Conservation (phyloP, 2,797 vertebrate genomes). For the Epinephelus malabaricus region DNA sequence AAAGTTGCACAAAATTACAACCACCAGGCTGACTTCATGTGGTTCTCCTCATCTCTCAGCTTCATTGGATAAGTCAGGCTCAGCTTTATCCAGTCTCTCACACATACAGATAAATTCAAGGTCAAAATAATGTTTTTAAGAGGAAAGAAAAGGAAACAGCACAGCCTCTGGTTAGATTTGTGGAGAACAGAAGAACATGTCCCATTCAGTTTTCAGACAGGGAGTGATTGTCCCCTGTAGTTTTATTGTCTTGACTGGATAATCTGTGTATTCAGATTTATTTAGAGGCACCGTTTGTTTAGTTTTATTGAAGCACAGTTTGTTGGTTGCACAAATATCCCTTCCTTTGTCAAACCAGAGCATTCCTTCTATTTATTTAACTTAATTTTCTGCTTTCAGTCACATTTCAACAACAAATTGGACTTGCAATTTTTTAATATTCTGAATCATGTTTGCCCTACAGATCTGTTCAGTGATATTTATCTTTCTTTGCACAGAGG, state of each 20-base stretch:
- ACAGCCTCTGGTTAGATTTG: background rate
- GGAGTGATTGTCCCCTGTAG: background rate
- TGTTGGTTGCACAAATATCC: background rate
- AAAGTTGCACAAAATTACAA: background rate
- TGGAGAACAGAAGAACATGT: background rate
- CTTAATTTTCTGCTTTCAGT: background rate
- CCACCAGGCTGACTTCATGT: conserved; percentile 1
- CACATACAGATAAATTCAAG: background rate
- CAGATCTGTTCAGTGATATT: background rate
- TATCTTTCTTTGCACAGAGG: background rate
- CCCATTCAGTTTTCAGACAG: background rate
- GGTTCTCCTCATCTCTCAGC: background rate
- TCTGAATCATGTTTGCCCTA: background rate
- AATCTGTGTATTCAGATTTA: background rate
- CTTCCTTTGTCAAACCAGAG: background rate
- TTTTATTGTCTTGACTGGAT: background rate
- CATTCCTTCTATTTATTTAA: background rate
- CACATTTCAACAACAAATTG: background rate
- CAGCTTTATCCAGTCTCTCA: background rate
- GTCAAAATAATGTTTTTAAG: background rate
- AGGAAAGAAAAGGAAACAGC: background rate
- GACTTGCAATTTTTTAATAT: background rate
- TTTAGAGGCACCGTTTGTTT: background rate
- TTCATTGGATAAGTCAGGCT: background rate
- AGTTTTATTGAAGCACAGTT: conserved; percentile 8